Evolutionary conservation across 2,888 invertebrate genomes (phyloP), one percentile per base, ranked within the genome.

Genomic region (Acanthacorydalis orientalis): DNA sequence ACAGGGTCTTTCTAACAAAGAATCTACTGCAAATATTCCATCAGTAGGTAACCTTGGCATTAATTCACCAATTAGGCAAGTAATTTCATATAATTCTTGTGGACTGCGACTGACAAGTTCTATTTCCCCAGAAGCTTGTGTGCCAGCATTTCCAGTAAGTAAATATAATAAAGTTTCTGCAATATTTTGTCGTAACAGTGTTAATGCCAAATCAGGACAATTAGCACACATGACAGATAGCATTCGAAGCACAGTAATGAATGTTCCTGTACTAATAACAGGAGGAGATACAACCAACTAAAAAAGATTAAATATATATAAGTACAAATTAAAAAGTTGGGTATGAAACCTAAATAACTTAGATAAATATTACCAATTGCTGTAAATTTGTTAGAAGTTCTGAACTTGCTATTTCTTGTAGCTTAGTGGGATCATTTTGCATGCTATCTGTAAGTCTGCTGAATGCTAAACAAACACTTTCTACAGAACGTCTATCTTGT

Each of bases 401-500:
- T 15, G 86, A 81, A 48, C 88, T 89, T 43, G 95, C 92, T 52
- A 98, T 93, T 69, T 96, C 93, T 62, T 90, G 88, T 51, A 98
- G 70, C 52, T 88, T 80, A 23, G 82, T 77, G 14, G 92, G 83
- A 63, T 97, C 93, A 56, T 84, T 78, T 62, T 95, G 93, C 66
- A 92, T 93, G 64, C 92, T 93, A 61, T 98, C 97, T 43, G 97
- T 93, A 41, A 98, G 74, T 6, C 97, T 81, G 49, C 93, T 91
- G 70, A 97, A 96, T 16, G 96, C 92, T 53, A 92, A 75, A 59
- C 97, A 97, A 11, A 96, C 92, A 61, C 90, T 91, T 63, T 98
- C 98, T 39, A 97, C 92, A 49, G 93, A 92, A 62, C 96, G 96
- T 66, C 97, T 97, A 68, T 98, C 98, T 69, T 92, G 83, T 62